phyloP scores from a whole-genome alignment of 92 coral and sea anemone species.

The Montipora capitata region DNA sequence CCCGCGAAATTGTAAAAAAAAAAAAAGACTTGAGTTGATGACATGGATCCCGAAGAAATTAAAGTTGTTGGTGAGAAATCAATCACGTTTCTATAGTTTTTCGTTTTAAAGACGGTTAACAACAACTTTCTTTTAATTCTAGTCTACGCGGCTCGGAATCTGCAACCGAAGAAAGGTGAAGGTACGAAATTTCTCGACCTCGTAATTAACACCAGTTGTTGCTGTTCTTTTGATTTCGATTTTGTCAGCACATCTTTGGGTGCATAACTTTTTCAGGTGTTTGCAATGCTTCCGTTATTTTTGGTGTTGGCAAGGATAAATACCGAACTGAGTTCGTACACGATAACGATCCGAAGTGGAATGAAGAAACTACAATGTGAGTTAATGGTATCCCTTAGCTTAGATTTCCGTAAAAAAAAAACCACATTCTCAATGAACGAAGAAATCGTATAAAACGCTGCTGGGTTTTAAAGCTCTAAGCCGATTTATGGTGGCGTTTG shows the following conservation, averaged over 20 bases:
- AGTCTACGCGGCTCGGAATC: slow-evolving; percentile 96
- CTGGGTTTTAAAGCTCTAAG: too few species aligned
- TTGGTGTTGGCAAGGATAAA: slow-evolving; percentile 97
- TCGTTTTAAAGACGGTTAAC: not conserved
- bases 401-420: not conserved
- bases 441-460: too few species aligned
- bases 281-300: slow-evolving; percentile 91
- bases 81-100: not conserved
- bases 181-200: slow-evolving; percentile 29
- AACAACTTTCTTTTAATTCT: not conserved
- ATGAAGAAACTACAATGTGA: slow-evolving; percentile 96
- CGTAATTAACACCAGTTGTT: too few species aligned
- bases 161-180: slow-evolving; percentile 84
- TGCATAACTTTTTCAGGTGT: slow-evolving; percentile 57
- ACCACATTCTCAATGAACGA: too few species aligned
- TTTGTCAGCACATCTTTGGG: too few species aligned
- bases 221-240: too few species aligned
- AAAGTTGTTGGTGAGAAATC: slow-evolving; percentile 85
- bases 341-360: slow-evolving; percentile 97
- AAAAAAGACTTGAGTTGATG: slow-evolving; percentile 13
- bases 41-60: slow-evolving; percentile 38
- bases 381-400: slow-evolving; percentile 15
- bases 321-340: slow-evolving; percentile 89
- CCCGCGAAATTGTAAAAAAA: slow-evolving; percentile 46
- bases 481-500: too few species aligned